Conservation (phyloP, 1,140 invertebrate genomes). For the Nixonia krombeini region DNA sequence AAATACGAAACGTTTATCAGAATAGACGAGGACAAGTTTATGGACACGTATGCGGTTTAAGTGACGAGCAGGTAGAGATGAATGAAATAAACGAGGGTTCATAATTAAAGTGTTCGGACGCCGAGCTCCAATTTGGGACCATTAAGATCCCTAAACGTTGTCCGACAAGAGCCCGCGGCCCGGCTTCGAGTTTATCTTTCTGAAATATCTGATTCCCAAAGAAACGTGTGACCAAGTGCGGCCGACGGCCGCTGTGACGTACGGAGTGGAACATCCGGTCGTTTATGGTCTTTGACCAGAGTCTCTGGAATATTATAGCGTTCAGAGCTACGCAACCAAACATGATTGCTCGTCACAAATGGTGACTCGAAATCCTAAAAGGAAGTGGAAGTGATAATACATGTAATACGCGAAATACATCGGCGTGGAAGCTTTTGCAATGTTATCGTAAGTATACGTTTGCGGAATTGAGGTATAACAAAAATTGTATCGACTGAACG, state of each 20-base stretch:
- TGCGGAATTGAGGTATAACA: too few species aligned
- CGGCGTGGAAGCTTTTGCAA: too few species aligned
- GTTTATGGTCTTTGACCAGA: conserved; percentile 9
- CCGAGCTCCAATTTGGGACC: conserved; percentile 52
- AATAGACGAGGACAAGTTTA: conserved; percentile 15
- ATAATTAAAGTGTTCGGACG: conserved; percentile 55
- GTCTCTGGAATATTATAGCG: not conserved
- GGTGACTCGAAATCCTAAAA: too few species aligned
- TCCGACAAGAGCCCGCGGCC: conserved; percentile 43
- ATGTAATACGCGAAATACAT: too few species aligned
- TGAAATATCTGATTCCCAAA: conserved; percentile 49
- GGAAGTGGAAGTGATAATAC: too few species aligned
- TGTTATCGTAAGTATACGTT: too few species aligned
- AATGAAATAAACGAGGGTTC: conserved; percentile 57
- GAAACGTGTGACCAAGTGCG: conserved; percentile 37
- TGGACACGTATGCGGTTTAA: conserved; percentile 10
- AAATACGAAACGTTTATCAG: conserved; percentile 19
- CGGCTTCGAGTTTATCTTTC: conserved; percentile 51
- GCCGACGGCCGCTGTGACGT: conserved; percentile 31
- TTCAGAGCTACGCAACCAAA: conserved; percentile 19
- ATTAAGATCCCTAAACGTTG: conserved; percentile 57
- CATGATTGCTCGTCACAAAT: too few species aligned
- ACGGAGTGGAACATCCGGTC: conserved; percentile 33
- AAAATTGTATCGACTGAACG: too few species aligned
- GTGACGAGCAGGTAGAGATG: conserved; percentile 40